A percentile compares a stretch with the other conserved stretches of the same genome.
phyloP scores from a whole-genome alignment of 2,113 vertebrate genomes.

The Dasyornis broadbenti region DNA sequence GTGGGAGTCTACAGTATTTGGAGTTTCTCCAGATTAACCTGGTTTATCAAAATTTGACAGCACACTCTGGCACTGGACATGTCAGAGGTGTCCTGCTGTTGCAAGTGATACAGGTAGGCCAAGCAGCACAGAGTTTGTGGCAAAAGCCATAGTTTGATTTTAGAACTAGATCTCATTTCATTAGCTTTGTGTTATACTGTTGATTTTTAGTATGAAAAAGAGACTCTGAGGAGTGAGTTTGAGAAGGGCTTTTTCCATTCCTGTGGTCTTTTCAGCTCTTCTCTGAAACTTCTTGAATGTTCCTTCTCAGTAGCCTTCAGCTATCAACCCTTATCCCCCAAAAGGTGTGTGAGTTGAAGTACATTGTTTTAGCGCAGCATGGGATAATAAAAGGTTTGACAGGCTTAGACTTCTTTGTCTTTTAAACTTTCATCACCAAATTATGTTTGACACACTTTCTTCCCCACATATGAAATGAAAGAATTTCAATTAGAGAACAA shows the following conservation, averaged over 20 bases:
- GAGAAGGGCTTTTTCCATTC: background rate
- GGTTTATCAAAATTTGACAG: background rate
- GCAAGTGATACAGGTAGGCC: background rate
- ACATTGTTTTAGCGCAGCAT: background rate
- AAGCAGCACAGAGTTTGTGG: background rate
- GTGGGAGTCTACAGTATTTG: background rate
- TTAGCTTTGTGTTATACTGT: background rate
- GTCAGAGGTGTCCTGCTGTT: background rate
- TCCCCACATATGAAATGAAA: background rate
- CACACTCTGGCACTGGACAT: background rate
- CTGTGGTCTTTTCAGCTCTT: background rate
- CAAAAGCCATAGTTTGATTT: background rate
- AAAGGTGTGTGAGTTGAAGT: background rate
- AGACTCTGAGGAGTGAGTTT: background rate
- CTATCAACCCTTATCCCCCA: background rate
- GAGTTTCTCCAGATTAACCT: background rate
- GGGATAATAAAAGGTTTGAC: background rate
- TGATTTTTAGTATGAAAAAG: background rate
- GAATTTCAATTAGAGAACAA: background rate
- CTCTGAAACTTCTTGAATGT: background rate
- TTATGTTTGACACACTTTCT: background rate
- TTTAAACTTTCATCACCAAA: background rate
- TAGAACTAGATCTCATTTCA: background rate
- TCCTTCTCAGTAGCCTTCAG: background rate
- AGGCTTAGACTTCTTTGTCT: background rate